A percentile compares a stretch with the other conserved stretches of the same genome.
These are phyloP conservation scores for Nothocercus nigrocapillus DNA, from an alignment of 2,113 vertebrate species.

Conservation along the genomic window DNA sequence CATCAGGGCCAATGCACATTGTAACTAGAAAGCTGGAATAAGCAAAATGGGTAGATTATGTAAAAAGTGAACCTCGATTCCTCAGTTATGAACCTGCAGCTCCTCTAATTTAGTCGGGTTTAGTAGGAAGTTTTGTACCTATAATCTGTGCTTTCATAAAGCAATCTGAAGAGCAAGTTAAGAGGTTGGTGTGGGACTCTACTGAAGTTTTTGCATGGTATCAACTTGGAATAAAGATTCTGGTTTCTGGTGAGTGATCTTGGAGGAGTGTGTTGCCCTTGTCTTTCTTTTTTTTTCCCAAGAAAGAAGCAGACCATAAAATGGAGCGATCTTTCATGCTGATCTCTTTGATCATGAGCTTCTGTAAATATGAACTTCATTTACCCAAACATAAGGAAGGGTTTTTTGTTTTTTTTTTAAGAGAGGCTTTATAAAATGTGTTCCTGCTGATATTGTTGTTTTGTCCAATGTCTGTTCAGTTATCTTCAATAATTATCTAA, in stretches of 20 bases:
- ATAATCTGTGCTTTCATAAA: not conserved
- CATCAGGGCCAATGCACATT: not conserved
- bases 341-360: too few relatives aligned
- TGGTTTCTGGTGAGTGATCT: not conserved
- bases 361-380: too few relatives aligned
- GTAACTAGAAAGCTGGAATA: not conserved
- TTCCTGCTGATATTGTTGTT: too few relatives aligned
- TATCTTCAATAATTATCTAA: not conserved
- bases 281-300: not conserved
- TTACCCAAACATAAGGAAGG: too few relatives aligned
- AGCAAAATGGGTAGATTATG: not conserved
- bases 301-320: not conserved
- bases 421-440: too few relatives aligned
- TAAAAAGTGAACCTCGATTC: not conserved
- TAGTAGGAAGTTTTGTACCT: not conserved
- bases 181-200: not conserved
- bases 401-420: too few relatives aligned
- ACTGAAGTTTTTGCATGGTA: not conserved
- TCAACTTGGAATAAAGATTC: not conserved
- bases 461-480: too few relatives aligned
- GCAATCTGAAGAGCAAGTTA: not conserved
- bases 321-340: not conserved
- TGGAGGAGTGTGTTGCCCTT: too few relatives aligned
- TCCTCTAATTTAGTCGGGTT: not conserved
- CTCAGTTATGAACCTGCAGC: not conserved